Evolutionary conservation across 2,113 vertebrate genomes (phyloP), one percentile per base, ranked within the genome.

Genomic region (Lepus timidus): DNA sequence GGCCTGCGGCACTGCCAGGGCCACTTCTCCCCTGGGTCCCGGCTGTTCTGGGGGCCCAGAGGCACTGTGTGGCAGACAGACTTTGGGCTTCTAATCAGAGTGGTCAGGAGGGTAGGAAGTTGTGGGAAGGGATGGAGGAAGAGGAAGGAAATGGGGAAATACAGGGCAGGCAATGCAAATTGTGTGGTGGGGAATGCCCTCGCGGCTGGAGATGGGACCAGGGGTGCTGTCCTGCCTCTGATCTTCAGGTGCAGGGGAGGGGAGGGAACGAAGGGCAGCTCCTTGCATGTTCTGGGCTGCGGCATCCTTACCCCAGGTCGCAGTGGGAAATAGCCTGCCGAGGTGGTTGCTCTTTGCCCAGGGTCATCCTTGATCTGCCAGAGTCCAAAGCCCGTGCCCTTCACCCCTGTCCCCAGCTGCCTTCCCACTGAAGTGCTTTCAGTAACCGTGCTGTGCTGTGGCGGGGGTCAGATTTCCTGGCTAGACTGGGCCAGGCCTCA

Each of bases 81-180:
- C 67, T 19, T 62, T 2, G 27, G 68, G 29, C 51, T 83, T 79
- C 44, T 74, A 39, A 85, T 85, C 68, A 36, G 65, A 55, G 27
- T 13, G 7, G 74, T 36, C 6, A 82, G 16, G 8, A 19, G 55
- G 51, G 62, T 90, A 25, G 91, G 91, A 94, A 94, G 70, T 93
- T 52, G 80, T 65, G 58, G 71, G 83, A 27, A 83, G 58, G 67
- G 71, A 27, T 0, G 20, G 20, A 73, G 86, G 88, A 88, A 86
- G 85, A 95, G 88, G 85, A 81, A 91, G 78, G 84, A 94, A 93
- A 85, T 90, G 90, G 62, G 92, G 92, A 95, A 94, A 84, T 67
- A 3, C 0, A n/a, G 71, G 33, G 36, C 25, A 19, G 78, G 64
- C 52, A 36, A 51, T 58, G 39, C 62, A 58, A 3, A 44, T 65